Conservation (phyloP, 2,888 invertebrate genomes). For the Litoditis marina region DNA sequence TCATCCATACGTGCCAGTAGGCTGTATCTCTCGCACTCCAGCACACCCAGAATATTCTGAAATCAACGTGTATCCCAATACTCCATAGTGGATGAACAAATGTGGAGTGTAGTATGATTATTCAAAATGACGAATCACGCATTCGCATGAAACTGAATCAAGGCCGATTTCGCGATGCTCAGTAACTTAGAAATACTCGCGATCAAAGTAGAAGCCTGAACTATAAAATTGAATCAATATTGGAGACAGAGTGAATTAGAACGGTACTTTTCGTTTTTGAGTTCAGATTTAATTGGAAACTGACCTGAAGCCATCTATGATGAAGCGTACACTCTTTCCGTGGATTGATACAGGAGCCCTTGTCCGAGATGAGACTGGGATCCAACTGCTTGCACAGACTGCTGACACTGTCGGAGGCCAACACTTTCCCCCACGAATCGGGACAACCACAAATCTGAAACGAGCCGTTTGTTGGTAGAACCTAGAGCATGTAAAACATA, state of each 20-base stretch:
- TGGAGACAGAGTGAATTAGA: no score
- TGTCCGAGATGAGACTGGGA: slow-evolving; percentile 33
- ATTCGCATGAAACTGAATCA: no score
- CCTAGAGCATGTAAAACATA: no score
- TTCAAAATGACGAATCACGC: no score
- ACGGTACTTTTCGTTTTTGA: no score
- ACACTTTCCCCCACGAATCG: slow-evolving; percentile 25
- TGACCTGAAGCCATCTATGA: slow-evolving; percentile 42
- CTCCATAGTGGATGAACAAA: neutral
- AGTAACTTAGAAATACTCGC: no score
- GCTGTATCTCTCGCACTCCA: slow-evolving; percentile 43
- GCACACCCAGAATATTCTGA: slow-evolving; percentile 37
- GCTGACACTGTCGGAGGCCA: neutral
- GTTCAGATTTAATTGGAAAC: neutral
- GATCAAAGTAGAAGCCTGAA: no score
- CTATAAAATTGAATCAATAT: no score
- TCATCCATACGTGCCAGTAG: slow-evolving; percentile 39
- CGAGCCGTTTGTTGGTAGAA: neutral
- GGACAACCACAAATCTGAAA: slow-evolving; percentile 36
- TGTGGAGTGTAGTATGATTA: no score
- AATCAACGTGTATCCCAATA: neutral
- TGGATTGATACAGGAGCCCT: slow-evolving; percentile 31
- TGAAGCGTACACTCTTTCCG: slow-evolving; percentile 35
- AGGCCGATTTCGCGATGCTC: no score
- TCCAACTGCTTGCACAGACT: neutral